Base-by-base conservation (phyloP, 2,797 vertebrate genomes). In the Poecilia velifera region DNA sequence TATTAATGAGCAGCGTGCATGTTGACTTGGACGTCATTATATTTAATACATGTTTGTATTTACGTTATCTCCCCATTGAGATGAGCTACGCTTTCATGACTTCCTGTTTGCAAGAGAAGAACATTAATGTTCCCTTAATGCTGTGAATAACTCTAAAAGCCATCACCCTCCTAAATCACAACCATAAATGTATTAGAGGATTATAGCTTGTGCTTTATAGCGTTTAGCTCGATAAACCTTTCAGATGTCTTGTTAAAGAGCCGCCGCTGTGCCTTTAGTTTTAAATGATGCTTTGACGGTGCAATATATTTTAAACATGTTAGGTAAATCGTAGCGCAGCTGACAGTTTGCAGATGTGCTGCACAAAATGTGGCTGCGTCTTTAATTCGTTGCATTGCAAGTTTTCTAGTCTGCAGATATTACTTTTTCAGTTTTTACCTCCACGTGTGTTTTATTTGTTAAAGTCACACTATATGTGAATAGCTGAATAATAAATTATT, bases 1-100 rank as follows among this genome's bases (percentile, higher is more conserved):
- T 53, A 72, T 76, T 79, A 55, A 66, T 76, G 22, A 73, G 81
- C 79, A 87, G 71, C 25, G 18, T 66, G 34, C 1, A 41, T 53
- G 68, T 77, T 62, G 31, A 68, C 22, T 66, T 77, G 59, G 71
- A 79, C 82, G 71, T 74, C 74, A 78, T 73, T 49, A 0, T 49
- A 18, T 62, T 57, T 45, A 31, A 25, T 62, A 57, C 20, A 57
- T 45, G 6, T 18, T 55, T 76, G 46, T 70, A 1, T 79, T 76
- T 2, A 39, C 49, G 51, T 49, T 28, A 74, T 55, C 57, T 76
- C 55, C 7, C 57, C 3, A 1, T 18, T 79, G 10, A 72, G 34
- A 45, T 55, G 4, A 14, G 7, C 4, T 51, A n/a, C 55, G 53
- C 14, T 70, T 46, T 43, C 6, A 43, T 76, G 46, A 49, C 12